Conservation (phyloP, 2,888 invertebrate genomes). For the Hirudinaria manillensis region DNA sequence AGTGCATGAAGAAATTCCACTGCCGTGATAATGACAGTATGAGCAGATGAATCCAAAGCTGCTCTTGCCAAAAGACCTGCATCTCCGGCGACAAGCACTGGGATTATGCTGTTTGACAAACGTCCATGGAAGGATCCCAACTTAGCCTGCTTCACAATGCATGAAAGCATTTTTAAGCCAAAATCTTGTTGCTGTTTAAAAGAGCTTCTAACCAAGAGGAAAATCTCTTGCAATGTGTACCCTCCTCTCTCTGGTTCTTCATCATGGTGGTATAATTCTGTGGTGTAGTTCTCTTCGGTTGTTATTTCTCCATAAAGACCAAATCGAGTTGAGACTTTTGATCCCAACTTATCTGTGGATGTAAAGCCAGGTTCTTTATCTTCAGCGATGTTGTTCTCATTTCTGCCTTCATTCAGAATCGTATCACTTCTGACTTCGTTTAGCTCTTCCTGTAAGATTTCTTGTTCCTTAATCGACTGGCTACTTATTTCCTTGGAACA, state of each 20-base stretch:
- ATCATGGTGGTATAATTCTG: no score
- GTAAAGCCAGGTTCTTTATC: no score
- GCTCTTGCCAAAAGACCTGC: not conserved
- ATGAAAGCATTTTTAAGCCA: not conserved
- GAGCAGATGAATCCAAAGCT: not conserved
- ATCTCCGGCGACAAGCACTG: not conserved
- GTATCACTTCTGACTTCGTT: no score
- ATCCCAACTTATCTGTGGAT: no score
- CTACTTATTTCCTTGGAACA: no score
- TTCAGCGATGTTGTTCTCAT: no score
- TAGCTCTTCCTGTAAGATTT: no score
- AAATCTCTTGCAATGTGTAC: not conserved
- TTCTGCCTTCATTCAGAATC: no score
- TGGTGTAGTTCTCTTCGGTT: no score
- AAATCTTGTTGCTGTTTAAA: not conserved
- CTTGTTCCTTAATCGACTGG: no score
- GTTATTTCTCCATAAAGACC: no score
- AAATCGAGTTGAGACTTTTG: no score
- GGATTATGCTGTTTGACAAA: not conserved
- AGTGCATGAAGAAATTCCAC: not conserved
- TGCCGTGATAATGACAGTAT: not conserved
- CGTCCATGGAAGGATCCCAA: not conserved
- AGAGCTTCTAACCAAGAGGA: slow-evolving; percentile 4
- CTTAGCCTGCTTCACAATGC: slow-evolving; percentile 5
- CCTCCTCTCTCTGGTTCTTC: not conserved